These are phyloP conservation scores for Tenebrio molitor DNA, from an alignment of 1,140 invertebrate genomes.

Conservation along the genomic window DNA sequence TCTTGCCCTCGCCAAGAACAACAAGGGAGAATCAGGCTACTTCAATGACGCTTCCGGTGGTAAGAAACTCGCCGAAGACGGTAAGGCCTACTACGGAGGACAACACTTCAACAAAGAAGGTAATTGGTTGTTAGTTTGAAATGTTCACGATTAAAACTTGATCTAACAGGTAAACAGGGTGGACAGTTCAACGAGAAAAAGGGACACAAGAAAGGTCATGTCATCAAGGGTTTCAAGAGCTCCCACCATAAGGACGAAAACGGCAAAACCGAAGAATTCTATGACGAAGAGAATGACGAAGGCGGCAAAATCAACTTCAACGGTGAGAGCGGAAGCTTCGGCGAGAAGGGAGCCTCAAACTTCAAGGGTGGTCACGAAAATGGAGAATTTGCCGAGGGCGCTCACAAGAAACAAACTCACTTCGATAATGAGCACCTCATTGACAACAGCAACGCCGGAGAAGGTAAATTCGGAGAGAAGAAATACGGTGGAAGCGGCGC, in stretches of 20 bases:
- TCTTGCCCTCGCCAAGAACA: slow-evolving; percentile 67
- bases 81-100: slow-evolving; percentile 70
- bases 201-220: slow-evolving; percentile 76
- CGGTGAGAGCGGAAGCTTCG: slow-evolving; percentile 67
- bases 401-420: slow-evolving; percentile 71
- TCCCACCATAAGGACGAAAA: slow-evolving; percentile 78
- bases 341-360: slow-evolving; percentile 68
- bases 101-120: slow-evolving; percentile 71
- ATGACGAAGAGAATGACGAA: slow-evolving; percentile 76
- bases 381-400: slow-evolving; percentile 69
- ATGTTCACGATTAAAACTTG: background rate
- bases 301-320: slow-evolving; percentile 71
- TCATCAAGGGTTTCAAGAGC: slow-evolving; percentile 75
- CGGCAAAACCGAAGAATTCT: slow-evolving; percentile 76
- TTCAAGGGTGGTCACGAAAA: slow-evolving; percentile 73
- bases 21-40: slow-evolving; percentile 71
- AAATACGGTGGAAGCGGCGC: slow-evolving; percentile 70
- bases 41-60: slow-evolving; percentile 71
- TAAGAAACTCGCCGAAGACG: slow-evolving; percentile 71
- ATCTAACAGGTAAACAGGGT: slow-evolving; percentile 66
- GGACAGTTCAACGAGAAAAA: slow-evolving; percentile 69
- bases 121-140: slow-evolving; percentile 55
- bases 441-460: slow-evolving; percentile 70
- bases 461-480: slow-evolving; percentile 71
- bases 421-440: slow-evolving; percentile 68